Base-by-base conservation (phyloP, 2,888 invertebrate species). In the Scrobipalpa atriplicella region DNA sequence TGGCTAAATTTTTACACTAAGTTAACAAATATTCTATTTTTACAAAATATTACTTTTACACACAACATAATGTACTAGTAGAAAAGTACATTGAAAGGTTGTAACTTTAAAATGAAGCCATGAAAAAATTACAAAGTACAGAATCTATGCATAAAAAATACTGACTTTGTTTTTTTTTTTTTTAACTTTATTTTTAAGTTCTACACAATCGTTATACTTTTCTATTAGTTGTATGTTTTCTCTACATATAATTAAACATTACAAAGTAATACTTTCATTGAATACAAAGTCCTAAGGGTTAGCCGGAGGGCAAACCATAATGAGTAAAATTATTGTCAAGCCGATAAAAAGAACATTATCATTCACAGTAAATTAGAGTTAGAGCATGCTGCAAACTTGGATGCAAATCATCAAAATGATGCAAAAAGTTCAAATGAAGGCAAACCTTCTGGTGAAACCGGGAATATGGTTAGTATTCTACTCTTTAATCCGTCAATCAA, bases 201-300 rank as follows among this genome's bases (percentile, higher is more conserved):
- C 8, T 6, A 47, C n/a, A n/a, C 47, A 5, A 10, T n/a, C 47
- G 0, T 47, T 16, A n/a, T n/a, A 47, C 47, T 47, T 47, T 47
- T 16, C 47, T 67, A 68, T 18, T 11, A 54, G 21, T 52, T 54
- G n/a, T 60, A 64, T 61, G 62, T 66, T 47, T 41, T 67, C 61
- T 65, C 62, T 62, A 65, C 74, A 78, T 71, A 71, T 76, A 73
- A 71, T 71, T 73, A 73, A 65, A 69, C 67, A 67, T 64, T 65
- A 68, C 29, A 85, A 86, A 85, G 75, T 89, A 90, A 90, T 90
- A 90, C 90, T 90, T 88, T 84, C 74, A 81, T 84, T 84, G 81
- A 89, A 89, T 89, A 90, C 88, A 78, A 58, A 79, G 78, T 75
- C 77, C 75, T 69, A 65, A 71, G 56, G 64, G 68, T 70, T 65